phyloP scores from a whole-genome alignment of 2,888 invertebrate species.

The Brassicogethes aeneus region DNA sequence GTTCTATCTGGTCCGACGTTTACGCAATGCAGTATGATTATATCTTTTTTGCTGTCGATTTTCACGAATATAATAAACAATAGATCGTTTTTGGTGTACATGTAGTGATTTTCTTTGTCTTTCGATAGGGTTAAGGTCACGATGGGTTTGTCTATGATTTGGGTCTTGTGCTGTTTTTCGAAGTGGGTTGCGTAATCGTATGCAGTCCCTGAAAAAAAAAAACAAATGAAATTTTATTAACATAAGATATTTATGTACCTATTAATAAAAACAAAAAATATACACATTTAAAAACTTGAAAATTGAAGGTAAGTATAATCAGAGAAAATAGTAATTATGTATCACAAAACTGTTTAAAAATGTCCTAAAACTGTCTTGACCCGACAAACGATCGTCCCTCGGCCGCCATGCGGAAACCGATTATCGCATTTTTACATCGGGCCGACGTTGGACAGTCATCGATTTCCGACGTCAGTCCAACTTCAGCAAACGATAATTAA shows the following conservation, averaged over 20 bases:
- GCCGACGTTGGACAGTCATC: too few species aligned
- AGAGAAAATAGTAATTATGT: too few species aligned
- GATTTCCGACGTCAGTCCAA: too few species aligned
- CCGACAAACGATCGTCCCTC: too few species aligned
- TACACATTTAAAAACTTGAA: too few species aligned
- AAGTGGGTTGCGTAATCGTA: background rate
- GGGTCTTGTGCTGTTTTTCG: background rate
- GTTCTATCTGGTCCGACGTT: background rate
- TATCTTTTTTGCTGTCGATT: background rate
- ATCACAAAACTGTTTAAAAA: too few species aligned
- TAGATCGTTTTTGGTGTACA: background rate
- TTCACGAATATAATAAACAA: background rate
- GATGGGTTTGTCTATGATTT: background rate
- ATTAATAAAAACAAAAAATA: too few species aligned
- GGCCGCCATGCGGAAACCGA: too few species aligned
- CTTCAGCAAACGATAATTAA: too few species aligned
- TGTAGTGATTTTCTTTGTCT: background rate
- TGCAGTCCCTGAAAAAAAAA: background rate
- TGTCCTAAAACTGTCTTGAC: too few species aligned
- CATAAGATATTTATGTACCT: background rate
- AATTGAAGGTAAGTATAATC: too few species aligned
- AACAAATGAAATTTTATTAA: background rate
- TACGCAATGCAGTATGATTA: background rate
- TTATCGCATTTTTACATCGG: too few species aligned
- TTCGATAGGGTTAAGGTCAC: background rate